Conservation (phyloP, 2,888 invertebrate genomes). For the Drosophila anomelani region DNA sequence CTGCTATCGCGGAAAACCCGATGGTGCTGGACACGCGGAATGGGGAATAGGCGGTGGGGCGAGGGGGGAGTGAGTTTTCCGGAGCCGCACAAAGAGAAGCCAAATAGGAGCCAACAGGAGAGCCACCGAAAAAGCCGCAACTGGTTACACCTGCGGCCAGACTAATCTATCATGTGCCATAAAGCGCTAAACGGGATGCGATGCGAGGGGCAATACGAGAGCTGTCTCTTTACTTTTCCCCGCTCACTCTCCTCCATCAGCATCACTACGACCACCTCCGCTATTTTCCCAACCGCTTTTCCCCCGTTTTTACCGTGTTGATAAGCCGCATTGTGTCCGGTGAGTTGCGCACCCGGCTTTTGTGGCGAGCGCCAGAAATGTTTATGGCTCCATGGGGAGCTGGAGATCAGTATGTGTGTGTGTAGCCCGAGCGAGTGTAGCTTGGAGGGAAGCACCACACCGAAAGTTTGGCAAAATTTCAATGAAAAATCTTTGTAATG, state of each 20-base stretch:
- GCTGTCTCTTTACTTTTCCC: slow-evolving; percentile 25
- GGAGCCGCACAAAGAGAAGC: slow-evolving; percentile 32
- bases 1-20: slow-evolving; percentile 35
- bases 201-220: slow-evolving; percentile 14
- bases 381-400: slow-evolving; percentile 72
- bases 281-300: slow-evolving; percentile 6
- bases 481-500: no score
- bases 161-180: slow-evolving; percentile 81
- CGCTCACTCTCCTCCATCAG: neutral
- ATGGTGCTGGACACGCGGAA: slow-evolving; percentile 3
- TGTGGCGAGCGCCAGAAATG: slow-evolving; percentile 65
- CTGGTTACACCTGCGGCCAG: slow-evolving; percentile 71
- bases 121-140: slow-evolving; percentile 50
- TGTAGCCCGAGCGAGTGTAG: neutral
- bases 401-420: slow-evolving; percentile 20
- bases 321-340: slow-evolving; percentile 76
- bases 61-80: neutral
- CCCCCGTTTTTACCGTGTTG: slow-evolving; percentile 52
- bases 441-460: slow-evolving; percentile 8
- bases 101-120: slow-evolving; percentile 20
- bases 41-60: neutral
- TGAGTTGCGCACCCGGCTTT: slow-evolving; percentile 80
- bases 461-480: neutral
- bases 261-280: neutral
- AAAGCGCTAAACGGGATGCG: slow-evolving; percentile 58